phyloP scores from a whole-genome alignment of 1,140 invertebrate genomes.

The Lepidostoma basale region DNA sequence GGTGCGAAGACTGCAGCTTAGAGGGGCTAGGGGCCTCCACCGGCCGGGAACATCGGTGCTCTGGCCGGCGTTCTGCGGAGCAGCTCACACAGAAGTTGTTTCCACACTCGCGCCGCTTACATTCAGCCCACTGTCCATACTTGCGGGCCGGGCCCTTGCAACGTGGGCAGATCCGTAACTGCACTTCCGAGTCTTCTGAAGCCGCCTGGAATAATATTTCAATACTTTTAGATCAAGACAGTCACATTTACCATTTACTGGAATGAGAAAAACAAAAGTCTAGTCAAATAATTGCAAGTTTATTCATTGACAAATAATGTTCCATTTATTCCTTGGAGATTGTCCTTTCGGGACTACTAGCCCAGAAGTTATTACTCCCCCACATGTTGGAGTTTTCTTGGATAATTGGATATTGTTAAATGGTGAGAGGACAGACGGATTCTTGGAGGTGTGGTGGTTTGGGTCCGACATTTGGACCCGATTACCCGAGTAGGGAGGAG shows the following conservation, averaged over 20 bases:
- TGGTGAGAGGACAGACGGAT: too few relatives aligned
- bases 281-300: too few relatives aligned
- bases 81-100: slow-evolving; percentile 56
- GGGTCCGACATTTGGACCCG: too few relatives aligned
- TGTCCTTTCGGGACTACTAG: too few relatives aligned
- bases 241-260: too few relatives aligned
- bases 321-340: too few relatives aligned
- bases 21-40: slow-evolving; percentile 57
- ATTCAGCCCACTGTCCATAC: slow-evolving; percentile 54
- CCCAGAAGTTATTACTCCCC: too few relatives aligned
- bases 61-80: slow-evolving; percentile 51
- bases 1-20: slow-evolving; percentile 52
- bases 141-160: slow-evolving; percentile 55
- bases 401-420: too few relatives aligned
- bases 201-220: slow-evolving; percentile 53
- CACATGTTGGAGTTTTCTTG: too few relatives aligned
- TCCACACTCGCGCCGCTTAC: slow-evolving; percentile 51
- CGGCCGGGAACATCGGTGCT: slow-evolving; percentile 52
- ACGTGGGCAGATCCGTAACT: slow-evolving; percentile 52
- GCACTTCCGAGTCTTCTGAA: slow-evolving; percentile 49
- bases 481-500: too few relatives aligned
- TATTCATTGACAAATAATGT: neutral
- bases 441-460: too few relatives aligned
- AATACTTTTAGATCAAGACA: too few relatives aligned
- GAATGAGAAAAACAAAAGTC: neutral